Percentiles rank a stretch among this genome's conserved stretches.
phyloP scores from a whole-genome alignment of 2,888 invertebrate genomes.

The Amblyjoppa fuscipennis region DNA sequence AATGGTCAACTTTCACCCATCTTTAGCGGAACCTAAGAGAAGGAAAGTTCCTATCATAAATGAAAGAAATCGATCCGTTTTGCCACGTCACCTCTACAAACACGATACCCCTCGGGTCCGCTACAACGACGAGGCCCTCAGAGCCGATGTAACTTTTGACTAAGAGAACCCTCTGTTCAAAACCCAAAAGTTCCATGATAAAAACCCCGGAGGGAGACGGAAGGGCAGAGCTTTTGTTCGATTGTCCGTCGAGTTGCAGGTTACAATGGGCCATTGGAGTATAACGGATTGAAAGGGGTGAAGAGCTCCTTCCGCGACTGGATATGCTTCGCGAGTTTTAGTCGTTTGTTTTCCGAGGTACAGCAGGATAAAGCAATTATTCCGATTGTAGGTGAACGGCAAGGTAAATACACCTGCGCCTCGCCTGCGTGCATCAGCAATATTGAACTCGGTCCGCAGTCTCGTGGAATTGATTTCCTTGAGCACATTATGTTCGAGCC shows the following conservation, averaged over 20 bases:
- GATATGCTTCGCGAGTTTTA: conserved; percentile 36
- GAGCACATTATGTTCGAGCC: background rate
- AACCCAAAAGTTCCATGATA: background rate
- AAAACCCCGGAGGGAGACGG: background rate
- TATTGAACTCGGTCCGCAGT: too few species aligned
- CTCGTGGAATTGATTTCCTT: too few species aligned
- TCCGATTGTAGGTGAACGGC: conserved; percentile 3
- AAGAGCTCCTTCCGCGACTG: conserved; percentile 51
- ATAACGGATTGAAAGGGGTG: conserved; percentile 44
- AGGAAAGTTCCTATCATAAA: too few species aligned
- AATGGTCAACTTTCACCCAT: too few species aligned
- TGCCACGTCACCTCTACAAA: too few species aligned
- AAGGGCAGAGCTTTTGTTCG: conserved; percentile 35
- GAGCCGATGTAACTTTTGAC: background rate
- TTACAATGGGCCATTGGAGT: conserved; percentile 31
- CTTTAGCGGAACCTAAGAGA: too few species aligned
- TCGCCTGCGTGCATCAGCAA: too few species aligned
- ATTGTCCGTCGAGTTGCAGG: background rate
- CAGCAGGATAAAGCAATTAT: conserved; percentile 41
- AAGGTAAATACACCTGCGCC: background rate
- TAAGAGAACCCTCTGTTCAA: background rate
- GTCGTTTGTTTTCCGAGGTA: background rate
- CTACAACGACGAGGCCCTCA: too few species aligned
- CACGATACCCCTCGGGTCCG: too few species aligned
- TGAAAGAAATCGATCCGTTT: too few species aligned